phyloP scores from a whole-genome alignment of 2,888 invertebrate genomes.

The Graphium colonna region DNA sequence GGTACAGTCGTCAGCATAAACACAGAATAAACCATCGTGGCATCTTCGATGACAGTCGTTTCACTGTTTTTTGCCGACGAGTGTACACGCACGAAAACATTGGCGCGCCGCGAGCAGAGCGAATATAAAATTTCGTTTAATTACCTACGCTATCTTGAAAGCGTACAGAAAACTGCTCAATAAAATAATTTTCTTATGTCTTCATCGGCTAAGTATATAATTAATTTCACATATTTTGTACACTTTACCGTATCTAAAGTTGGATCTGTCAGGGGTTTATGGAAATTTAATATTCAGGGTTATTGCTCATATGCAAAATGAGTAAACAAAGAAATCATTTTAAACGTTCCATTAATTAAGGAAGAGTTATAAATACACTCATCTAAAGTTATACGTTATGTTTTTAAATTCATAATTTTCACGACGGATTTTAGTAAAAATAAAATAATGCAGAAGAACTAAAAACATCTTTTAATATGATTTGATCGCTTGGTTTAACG shows the following conservation, averaged over 20 bases:
- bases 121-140: constrained; percentile 21
- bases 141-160: constrained; percentile 22
- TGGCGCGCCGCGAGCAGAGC: constrained; percentile 5
- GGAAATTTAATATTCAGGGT: constrained; percentile 5
- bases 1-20: no score
- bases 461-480: no score
- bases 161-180: constrained; percentile 13
- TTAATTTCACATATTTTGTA: constrained; percentile 20
- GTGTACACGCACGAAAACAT: constrained; percentile 11
- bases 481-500: no score
- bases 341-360: no score
- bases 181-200: constrained; percentile 20
- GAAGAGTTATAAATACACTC: not conserved
- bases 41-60: no score
- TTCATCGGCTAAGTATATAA: constrained; percentile 13
- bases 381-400: not conserved
- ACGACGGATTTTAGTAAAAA: no score
- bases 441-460: no score
- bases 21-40: no score
- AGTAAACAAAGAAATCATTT: no score
- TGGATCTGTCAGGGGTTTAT: constrained; percentile 12
- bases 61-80: not conserved
- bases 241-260: constrained; percentile 3
- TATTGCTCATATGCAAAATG: constrained; percentile 1
- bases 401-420: no score